Evolutionary conservation across 2,888 invertebrate genomes (phyloP).

Genomic region (Imbricaverruca yamaguchii): DNA sequence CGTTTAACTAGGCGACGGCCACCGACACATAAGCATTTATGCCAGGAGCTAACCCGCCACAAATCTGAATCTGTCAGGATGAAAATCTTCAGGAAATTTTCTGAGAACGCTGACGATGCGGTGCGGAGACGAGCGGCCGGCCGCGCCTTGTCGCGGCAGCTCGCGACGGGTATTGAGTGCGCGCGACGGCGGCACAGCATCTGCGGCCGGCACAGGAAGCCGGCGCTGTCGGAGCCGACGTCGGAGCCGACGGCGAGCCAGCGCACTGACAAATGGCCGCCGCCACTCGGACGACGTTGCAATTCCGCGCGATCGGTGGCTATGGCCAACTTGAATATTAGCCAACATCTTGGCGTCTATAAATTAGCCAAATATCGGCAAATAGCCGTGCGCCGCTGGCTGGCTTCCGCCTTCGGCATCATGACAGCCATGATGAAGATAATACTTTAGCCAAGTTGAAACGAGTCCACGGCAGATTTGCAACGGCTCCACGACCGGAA

Average conservation of each 20-base stretch:
- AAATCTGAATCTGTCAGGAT: background rate
- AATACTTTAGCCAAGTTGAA: too few relatives aligned
- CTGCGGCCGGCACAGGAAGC: background rate
- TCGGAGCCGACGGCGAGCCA: background rate
- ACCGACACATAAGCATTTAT: background rate
- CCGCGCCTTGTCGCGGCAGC: background rate
- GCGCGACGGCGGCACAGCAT: background rate
- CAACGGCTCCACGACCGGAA: too few relatives aligned
- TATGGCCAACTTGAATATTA: background rate
- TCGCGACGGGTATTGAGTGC: too few relatives aligned
- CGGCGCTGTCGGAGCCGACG: background rate
- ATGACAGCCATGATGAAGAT: too few relatives aligned
- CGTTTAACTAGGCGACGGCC: background rate
- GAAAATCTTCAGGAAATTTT: background rate
- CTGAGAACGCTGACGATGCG: background rate
- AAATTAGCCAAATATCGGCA: background rate
- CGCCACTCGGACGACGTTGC: background rate
- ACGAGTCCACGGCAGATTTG: too few relatives aligned
- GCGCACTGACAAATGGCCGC: background rate
- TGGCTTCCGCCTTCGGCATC: too few relatives aligned
- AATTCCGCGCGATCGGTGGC: background rate
- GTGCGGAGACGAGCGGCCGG: background rate
- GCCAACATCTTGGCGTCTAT: background rate
- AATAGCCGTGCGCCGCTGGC: too few relatives aligned
- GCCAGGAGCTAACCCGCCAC: background rate